phyloP scores from a whole-genome alignment of 2,113 vertebrate species.

The Butorides virescens region DNA sequence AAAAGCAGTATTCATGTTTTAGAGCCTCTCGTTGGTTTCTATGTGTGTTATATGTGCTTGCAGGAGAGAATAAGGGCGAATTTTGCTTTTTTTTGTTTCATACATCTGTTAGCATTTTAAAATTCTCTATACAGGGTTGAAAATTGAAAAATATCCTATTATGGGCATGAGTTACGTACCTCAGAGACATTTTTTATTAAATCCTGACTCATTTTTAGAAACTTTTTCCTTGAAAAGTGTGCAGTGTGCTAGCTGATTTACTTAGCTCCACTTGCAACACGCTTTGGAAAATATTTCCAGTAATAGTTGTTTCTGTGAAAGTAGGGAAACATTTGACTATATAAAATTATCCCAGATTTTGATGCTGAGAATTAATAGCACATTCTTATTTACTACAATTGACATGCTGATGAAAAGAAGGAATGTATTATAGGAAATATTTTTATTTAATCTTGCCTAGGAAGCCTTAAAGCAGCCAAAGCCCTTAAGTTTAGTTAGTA shows the following conservation, averaged over 20 bases:
- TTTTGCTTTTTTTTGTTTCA: slow-evolving; percentile 5
- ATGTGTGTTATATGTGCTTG: neutral
- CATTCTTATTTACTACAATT: neutral
- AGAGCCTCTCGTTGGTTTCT: neutral
- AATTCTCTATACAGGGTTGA: slow-evolving; percentile 21
- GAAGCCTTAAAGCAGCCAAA: slow-evolving; percentile 26
- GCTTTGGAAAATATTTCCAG: neutral
- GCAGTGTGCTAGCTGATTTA: neutral
- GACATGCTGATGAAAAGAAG: slow-evolving; percentile 22
- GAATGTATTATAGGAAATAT: slow-evolving; percentile 20
- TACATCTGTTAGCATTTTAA: slow-evolving; percentile 60
- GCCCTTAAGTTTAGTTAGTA: neutral
- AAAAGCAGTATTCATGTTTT: neutral
- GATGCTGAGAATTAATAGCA: slow-evolving; percentile 17
- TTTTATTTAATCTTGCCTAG: slow-evolving; percentile 25
- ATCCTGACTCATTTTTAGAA: slow-evolving; percentile 41
- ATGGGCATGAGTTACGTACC: slow-evolving; percentile 28
- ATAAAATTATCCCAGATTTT: neutral
- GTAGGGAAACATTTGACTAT: neutral
- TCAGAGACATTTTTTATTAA: slow-evolving; percentile 48
- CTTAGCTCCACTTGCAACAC: neutral
- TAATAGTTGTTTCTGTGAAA: slow-evolving; percentile 19
- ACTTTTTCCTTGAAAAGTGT: neutral
- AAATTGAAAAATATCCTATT: slow-evolving; percentile 47
- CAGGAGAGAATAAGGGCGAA: neutral